phyloP scores from a whole-genome alignment of 2,888 invertebrate species.

The Drosophila paramelanica region DNA sequence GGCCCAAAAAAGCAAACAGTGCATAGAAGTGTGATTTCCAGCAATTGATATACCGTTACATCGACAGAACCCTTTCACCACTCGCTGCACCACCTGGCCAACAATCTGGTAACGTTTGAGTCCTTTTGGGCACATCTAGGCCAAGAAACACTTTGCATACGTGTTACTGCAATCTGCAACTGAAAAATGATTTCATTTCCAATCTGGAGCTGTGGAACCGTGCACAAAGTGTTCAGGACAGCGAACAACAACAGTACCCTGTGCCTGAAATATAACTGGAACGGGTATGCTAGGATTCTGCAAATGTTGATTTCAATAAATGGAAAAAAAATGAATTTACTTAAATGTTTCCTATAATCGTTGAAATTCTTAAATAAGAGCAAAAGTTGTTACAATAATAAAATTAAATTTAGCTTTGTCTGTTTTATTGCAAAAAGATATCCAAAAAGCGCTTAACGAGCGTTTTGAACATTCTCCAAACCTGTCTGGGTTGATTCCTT shows the following conservation, averaged over 20 bases:
- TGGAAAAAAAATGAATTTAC: too few species aligned
- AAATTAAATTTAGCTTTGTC: too few species aligned
- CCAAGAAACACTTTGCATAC: slow-evolving; percentile 44
- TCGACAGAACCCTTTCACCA: background rate
- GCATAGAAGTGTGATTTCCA: slow-evolving; percentile 39
- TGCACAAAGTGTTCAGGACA: slow-evolving; percentile 33
- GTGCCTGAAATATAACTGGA: rapidly evolving
- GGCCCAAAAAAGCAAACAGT: slow-evolving; percentile 50
- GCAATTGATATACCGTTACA: slow-evolving; percentile 49
- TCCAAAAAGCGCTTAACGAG: too few species aligned
- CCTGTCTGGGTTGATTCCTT: background rate
- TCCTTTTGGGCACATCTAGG: slow-evolving; percentile 52
- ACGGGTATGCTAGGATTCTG: background rate
- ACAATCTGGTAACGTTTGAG: background rate
- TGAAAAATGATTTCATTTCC: slow-evolving; percentile 74
- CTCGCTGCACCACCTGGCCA: background rate
- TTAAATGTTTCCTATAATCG: background rate
- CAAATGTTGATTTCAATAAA: too few species aligned
- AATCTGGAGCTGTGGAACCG: slow-evolving; percentile 37
- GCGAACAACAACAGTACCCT: slow-evolving; percentile 19
- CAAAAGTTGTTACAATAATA: too few species aligned
- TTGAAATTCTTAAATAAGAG: too few species aligned
- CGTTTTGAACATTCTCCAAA: too few species aligned
- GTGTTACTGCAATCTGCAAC: slow-evolving; percentile 47
- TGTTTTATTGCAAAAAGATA: too few species aligned